Base-by-base conservation (phyloP, 2,888 invertebrate genomes). In the Orthosia gracilis region DNA sequence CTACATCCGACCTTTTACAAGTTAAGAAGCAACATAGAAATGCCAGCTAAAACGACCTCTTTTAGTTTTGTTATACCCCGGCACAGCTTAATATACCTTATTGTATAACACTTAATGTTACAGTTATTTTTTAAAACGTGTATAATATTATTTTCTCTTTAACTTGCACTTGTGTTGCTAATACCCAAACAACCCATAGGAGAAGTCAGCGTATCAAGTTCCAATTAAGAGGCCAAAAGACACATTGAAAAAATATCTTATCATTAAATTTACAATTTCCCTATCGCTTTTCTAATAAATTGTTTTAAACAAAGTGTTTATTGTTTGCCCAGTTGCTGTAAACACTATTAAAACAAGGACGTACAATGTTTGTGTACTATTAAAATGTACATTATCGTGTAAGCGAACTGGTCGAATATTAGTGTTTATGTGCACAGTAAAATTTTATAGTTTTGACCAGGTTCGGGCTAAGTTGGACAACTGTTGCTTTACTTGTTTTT, bases 311-410 rank as follows among this genome's bases (percentile, higher is more conserved):
- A 63, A 52, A 52, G 9, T 45, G 55, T 50, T 67, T 15, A n/a
- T 7, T 40, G 71, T 69, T 57, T 40, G 47, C 15, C 11, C 26
- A 69, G 66, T 67, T 21, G 64, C 52, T 66, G 52, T 73, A 67
- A 78, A 78, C 67, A 73, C 73, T 73, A 78, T 82, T 69, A 69
- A n/a, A 59, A 73, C 62, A 73, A 18, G 65, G 47, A 45, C 49
- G 59, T 54, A 26, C 23, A 62, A 4, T 58, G 67, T 69, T 81
- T 55, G 65, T 49, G 7, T 31, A 80, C 18, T 73, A 57, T 82
- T 72, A 64, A 73, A 73, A 47, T 31, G 47, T 67, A 17, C 40
- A 66, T 68, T 49, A 40, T 12, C n/a, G 49, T 67, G 83, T 73
- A 40, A 67, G 62, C 66, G 52, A 64, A 80, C 69, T 83, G 45